Evolutionary conservation across 2,888 invertebrate genomes (phyloP).

Genomic region (Netelia fuscicornis): DNA sequence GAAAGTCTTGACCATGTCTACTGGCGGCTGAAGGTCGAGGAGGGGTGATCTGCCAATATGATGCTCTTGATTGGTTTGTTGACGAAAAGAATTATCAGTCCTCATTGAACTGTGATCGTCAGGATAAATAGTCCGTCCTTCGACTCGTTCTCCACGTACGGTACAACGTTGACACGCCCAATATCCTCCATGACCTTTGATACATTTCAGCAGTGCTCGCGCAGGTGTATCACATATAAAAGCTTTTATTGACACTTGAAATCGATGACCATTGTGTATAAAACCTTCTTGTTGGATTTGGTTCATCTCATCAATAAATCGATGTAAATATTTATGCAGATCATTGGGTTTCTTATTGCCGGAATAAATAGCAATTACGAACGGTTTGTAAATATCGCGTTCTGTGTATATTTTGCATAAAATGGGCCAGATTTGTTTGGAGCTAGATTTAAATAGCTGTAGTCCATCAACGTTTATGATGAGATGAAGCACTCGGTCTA

Average conservation of each 20-base stretch:
- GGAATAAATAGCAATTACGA: slow-evolving; percentile 63
- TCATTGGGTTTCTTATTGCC: slow-evolving; percentile 68
- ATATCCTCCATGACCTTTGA: slow-evolving; percentile 66
- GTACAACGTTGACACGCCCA: slow-evolving; percentile 68
- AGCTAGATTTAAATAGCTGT: too few species aligned
- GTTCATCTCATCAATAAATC: too few species aligned
- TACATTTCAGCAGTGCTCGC: slow-evolving; percentile 58
- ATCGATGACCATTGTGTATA: too few species aligned
- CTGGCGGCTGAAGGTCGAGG: slow-evolving; percentile 60
- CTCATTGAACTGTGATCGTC: slow-evolving; percentile 6
- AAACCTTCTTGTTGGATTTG: too few species aligned
- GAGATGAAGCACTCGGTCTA: slow-evolving; percentile 42
- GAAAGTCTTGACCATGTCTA: slow-evolving; percentile 64
- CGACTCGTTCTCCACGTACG: slow-evolving; percentile 39
- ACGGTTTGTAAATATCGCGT: slow-evolving; percentile 63
- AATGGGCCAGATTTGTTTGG: too few species aligned
- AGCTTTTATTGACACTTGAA: too few species aligned
- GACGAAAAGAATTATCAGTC: slow-evolving; percentile 62
- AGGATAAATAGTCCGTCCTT: too few species aligned
- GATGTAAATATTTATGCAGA: slow-evolving; percentile 37
- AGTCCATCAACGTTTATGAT: slow-evolving; percentile 62
- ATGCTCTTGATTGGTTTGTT: slow-evolving; percentile 64
- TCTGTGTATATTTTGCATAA: neutral
- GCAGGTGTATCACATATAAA: too few species aligned
- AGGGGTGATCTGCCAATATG: slow-evolving; percentile 64